These are phyloP conservation scores for Pseudomyrmex concolor DNA, from an alignment of 1,140 invertebrate genomes.

Conservation along the genomic window DNA sequence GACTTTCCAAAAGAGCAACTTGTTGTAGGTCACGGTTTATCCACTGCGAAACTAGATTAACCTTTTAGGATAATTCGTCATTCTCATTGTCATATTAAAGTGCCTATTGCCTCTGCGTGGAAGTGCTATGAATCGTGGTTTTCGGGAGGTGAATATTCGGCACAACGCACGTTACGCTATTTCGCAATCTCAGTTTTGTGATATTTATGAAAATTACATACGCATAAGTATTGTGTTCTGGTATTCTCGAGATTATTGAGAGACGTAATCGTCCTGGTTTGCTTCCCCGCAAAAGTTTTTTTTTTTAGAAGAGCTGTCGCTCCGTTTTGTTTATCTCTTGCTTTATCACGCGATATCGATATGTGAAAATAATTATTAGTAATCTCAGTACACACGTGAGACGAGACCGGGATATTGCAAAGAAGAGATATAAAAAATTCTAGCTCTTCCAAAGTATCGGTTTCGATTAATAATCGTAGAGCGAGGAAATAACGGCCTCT, in stretches of 20 bases:
- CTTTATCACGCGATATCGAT: conserved; percentile 6
- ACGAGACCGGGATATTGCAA: conserved; percentile 10
- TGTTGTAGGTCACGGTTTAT: conserved; percentile 88
- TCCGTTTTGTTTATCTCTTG: conserved; percentile 17
- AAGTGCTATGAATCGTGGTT: conserved; percentile 67
- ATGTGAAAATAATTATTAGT: too few species aligned
- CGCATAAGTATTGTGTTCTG: background rate
- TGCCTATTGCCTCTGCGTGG: conserved; percentile 80
- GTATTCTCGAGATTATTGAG: background rate
- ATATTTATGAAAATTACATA: conserved; percentile 25
- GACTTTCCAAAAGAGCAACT: conserved; percentile 94
- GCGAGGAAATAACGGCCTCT: conserved; percentile 79
- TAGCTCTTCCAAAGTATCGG: conserved; percentile 73
- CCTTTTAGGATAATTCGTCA: conserved; percentile 72
- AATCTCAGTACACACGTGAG: background rate
- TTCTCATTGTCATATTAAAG: conserved; percentile 76
- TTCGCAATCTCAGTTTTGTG: conserved; percentile 50
- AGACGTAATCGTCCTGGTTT: background rate
- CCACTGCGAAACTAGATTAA: conserved; percentile 81
- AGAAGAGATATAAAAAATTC: conserved; percentile 53
- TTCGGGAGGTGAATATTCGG: conserved; percentile 50
- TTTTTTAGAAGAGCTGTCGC: background rate
- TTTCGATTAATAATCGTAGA: conserved; percentile 69
- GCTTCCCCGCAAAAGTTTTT: background rate
- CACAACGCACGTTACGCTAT: conserved; percentile 12